Base-by-base conservation (phyloP, 2,113 vertebrate species). In the Uria aalge region DNA sequence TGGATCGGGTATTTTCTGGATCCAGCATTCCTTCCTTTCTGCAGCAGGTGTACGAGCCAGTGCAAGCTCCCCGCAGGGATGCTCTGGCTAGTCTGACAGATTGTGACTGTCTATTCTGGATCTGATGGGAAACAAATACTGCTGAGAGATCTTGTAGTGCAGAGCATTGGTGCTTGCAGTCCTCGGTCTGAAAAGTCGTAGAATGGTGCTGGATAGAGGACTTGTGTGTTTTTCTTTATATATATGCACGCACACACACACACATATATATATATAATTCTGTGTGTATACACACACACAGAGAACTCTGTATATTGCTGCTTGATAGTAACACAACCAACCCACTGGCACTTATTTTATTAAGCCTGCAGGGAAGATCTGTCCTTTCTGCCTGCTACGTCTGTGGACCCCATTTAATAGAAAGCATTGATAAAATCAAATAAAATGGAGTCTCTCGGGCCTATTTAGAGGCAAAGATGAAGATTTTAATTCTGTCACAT, bases 171-270 rank as follows among this genome's bases (percentile, higher is more conserved):
- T 86, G 68, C 41, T 73, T 40, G 23, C 36, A 45, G 47, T 50
- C 34, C 55, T 69, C n/a, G 9, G 18, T 19, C n/a, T 32, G 68
- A 48, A 19, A 36, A 48, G 30, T 5, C 69, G 15, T 40, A 19
- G 20, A 47, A 12, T 8, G 13, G 12, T 52, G 17, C 55, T 83
- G 60, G 60, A 56, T 20, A 69, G 22, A 48, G 60, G 24, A 10
- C 11, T 88, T 43, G 15, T 40, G 41, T 18, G 5, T 3, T 20
- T 78, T 50, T 62, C 27, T 41, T 8, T 50, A 20, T 53, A 3
- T 57, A 26, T 38, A 1, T 1, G 6, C 1, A 20, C 13, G 18
- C 1, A 29, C 6, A 8, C 22, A 38, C 38, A 38, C 1, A 23
- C 9, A 18, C 1, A 27, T 5, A 9, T 29, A 26, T 53, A 7